These are phyloP conservation scores for Dolichotis patagonum DNA, from an alignment of 2,113 vertebrate genomes.

Conservation along the genomic window DNA sequence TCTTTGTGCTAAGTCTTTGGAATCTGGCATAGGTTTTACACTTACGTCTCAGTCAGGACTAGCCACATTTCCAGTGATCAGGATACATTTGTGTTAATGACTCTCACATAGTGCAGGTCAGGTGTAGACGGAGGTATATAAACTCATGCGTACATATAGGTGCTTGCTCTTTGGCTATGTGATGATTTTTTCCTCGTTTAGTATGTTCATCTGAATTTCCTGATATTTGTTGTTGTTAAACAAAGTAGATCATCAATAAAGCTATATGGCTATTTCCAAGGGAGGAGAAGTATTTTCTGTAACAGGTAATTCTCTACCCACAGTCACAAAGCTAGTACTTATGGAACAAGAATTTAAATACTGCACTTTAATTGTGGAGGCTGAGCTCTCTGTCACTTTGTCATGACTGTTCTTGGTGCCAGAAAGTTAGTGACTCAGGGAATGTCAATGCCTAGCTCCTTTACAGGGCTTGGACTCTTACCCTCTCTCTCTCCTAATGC, in stretches of 20 bases:
- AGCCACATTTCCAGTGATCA: background rate
- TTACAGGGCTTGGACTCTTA: background rate
- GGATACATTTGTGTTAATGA: rapidly evolving
- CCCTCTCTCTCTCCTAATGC: rapidly evolving
- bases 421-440: background rate
- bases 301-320: background rate
- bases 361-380: too few relatives aligned
- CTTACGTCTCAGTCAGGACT: background rate
- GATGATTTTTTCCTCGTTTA: background rate
- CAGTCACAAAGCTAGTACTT: background rate
- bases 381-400: background rate
- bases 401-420: background rate
- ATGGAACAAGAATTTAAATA: background rate
- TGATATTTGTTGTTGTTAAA: background rate
- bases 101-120: rapidly evolving
- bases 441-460: background rate
- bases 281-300: background rate
- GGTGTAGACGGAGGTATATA: background rate
- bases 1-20: background rate
- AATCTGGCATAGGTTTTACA: background rate
- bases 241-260: background rate
- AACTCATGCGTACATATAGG: too few relatives aligned
- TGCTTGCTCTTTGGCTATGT: background rate
- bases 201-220: background rate
- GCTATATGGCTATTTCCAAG: background rate